Conservation (phyloP, 1,140 invertebrate species). For the Papilio machaon region DNA sequence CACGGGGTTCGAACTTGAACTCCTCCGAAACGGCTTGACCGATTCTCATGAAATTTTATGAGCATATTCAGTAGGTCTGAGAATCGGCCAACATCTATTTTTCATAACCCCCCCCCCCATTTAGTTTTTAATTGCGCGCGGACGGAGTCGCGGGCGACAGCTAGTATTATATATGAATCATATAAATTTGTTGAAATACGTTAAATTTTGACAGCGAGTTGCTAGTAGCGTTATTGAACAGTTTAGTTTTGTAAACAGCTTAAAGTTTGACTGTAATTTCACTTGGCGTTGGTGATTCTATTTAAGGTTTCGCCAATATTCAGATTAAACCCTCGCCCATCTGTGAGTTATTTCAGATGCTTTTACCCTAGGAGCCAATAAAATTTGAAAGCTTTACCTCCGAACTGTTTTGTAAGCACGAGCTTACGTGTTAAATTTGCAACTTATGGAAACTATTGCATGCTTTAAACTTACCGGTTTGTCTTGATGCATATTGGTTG, state of each 20-base stretch:
- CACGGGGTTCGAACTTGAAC: no score
- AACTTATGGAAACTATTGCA: background rate
- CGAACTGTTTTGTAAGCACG: background rate
- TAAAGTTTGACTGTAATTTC: background rate
- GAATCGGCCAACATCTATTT: no score
- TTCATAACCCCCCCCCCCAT: no score
- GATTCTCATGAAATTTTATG: no score
- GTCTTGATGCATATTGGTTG: background rate
- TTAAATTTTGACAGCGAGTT: no score
- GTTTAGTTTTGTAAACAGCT: background rate
- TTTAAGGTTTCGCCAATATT: background rate
- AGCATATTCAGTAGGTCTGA: no score
- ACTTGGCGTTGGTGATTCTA: background rate
- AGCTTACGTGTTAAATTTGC: background rate
- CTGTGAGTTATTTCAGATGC: background rate
- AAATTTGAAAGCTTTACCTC: background rate
- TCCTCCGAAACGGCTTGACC: no score
- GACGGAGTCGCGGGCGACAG: no score
- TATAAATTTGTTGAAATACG: no score
- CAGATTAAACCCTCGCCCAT: background rate
- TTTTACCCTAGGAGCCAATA: background rate
- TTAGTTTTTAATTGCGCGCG: no score
- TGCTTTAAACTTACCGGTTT: background rate
- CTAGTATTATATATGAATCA: no score
- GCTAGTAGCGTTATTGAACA: no score